These are phyloP conservation scores for Blennius ocellaris DNA, from an alignment of 2,113 vertebrate species.

Conservation along the genomic window DNA sequence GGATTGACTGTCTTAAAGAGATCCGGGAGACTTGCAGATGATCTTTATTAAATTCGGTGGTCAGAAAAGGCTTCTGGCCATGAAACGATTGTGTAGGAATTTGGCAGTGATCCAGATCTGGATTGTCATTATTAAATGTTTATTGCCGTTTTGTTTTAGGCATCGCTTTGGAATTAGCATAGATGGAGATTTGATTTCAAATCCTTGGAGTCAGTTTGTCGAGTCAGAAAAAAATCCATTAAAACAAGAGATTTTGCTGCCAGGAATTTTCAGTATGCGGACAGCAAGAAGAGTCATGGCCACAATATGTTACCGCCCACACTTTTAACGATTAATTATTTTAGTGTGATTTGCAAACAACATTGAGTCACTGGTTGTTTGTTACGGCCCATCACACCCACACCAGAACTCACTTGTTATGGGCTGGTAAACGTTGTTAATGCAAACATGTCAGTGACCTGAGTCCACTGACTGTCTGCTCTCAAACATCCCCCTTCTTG, in stretches of 20 bases:
- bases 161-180: constrained; percentile 19
- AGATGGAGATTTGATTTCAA: constrained; percentile 39
- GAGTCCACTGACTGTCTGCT: constrained; percentile 8
- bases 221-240: constrained; percentile 17
- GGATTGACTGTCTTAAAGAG: constrained; percentile 36
- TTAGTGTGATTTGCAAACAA: not conserved
- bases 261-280: not conserved
- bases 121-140: constrained; percentile 49
- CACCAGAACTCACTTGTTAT: not conserved
- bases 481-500: constrained; percentile 8
- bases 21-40: constrained; percentile 35
- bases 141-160: constrained; percentile 55
- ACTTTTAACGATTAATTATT: constrained; percentile 6
- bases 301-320: not conserved
- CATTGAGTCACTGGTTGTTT: not conserved
- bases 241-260: not conserved
- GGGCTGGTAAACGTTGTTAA: constrained; percentile 1
- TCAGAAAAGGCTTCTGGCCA: constrained; percentile 36
- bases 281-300: not conserved
- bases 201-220: constrained; percentile 21
- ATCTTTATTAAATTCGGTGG: constrained; percentile 49
- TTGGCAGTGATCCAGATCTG: constrained; percentile 49
- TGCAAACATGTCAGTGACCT: not conserved
- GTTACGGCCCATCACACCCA: not conserved
- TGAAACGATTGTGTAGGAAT: constrained; percentile 40